phyloP scores from a whole-genome alignment of 2,113 vertebrate species.

The Cottus gobio region DNA sequence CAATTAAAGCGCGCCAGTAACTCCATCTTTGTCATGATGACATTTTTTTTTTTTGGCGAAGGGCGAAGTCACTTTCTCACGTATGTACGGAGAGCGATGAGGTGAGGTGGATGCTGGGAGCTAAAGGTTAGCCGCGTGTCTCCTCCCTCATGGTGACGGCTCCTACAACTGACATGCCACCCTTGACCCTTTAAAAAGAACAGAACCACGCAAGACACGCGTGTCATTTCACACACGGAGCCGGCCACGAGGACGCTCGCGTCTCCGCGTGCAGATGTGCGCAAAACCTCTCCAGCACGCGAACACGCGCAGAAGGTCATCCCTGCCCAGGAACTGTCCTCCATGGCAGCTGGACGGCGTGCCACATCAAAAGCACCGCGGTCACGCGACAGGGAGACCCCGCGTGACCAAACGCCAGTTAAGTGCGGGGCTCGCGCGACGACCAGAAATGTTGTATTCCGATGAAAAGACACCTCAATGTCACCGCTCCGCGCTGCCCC shows the following conservation, averaged over 20 bases:
- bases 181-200: neutral
- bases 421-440: conserved; percentile 19
- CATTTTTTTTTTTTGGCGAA: conserved; percentile 19
- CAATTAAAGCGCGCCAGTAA: conserved; percentile 47
- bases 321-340: neutral
- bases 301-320: conserved; percentile 46
- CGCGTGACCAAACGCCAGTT: conserved; percentile 9
- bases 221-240: neutral
- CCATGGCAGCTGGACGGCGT: conserved; percentile 6
- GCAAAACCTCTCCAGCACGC: neutral
- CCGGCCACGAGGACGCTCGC: neutral
- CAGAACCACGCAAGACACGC: neutral
- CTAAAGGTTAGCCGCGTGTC: conserved; percentile 10
- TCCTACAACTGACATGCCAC: neutral
- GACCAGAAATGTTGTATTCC: conserved; percentile 19
- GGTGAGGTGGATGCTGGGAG: conserved; percentile 8
- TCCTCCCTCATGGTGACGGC: neutral
- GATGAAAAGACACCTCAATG: conserved; percentile 70
- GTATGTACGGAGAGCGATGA: neutral
- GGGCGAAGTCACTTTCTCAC: conserved; percentile 34
- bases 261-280: neutral
- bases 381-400: conserved; percentile 21
- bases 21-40: conserved; percentile 27
- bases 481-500: conserved; percentile 62
- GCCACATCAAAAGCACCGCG: conserved; percentile 17